Evolutionary conservation across 2,888 invertebrate genomes (phyloP).

Genomic region (Trichogramma evanescens): DNA sequence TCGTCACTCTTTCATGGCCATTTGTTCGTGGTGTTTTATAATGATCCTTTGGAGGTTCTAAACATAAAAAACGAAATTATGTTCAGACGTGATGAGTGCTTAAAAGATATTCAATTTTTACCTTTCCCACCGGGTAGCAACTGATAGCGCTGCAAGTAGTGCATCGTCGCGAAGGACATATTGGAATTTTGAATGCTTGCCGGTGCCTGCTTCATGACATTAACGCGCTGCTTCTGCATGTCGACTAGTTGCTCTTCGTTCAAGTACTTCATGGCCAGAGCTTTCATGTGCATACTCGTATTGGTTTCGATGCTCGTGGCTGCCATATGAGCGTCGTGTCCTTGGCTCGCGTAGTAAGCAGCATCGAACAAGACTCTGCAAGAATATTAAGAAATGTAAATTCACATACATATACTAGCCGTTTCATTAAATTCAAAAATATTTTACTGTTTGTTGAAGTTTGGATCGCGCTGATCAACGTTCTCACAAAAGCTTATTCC

Average conservation of each 20-base stretch:
- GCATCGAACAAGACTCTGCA: conserved; percentile 35
- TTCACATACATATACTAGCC: conserved; percentile 1
- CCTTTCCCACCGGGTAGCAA: conserved; percentile 49
- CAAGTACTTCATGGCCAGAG: conserved; percentile 53
- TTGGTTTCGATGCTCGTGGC: conserved; percentile 43
- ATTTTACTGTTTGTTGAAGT: conserved; percentile 27
- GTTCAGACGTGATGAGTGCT: background rate
- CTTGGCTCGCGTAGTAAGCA: conserved; percentile 37
- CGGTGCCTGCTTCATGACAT: conserved; percentile 36
- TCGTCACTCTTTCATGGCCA: conserved; percentile 15
- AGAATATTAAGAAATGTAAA: conserved; percentile 3
- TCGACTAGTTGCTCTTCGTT: conserved; percentile 49
- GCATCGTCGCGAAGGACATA: conserved; percentile 65
- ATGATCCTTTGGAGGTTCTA: conserved; percentile 15
- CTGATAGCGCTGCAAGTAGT: conserved; percentile 65
- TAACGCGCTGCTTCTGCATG: conserved; percentile 32
- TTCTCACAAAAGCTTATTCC: conserved; percentile 40
- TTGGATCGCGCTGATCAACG: conserved; percentile 29
- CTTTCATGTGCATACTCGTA: conserved; percentile 53
- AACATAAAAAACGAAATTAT: background rate
- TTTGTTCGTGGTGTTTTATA: background rate
- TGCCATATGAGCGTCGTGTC: conserved; percentile 33
- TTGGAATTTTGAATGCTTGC: conserved; percentile 48
- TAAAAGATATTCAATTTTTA: conserved; percentile 18
- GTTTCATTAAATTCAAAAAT: background rate